phyloP scores from a whole-genome alignment of 1,140 invertebrate genomes.

The Euglossa dilemma region DNA sequence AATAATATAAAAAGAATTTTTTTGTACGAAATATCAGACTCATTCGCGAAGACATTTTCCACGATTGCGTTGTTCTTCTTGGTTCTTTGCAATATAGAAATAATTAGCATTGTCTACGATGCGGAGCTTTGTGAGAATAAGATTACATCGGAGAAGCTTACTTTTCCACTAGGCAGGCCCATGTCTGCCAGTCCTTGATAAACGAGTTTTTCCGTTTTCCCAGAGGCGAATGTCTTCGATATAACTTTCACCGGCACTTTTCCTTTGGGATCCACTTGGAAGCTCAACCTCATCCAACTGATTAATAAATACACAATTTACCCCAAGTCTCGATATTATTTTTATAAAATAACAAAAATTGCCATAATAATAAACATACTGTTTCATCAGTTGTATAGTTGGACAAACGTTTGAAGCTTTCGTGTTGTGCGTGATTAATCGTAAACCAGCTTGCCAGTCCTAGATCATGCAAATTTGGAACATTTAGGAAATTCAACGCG shows the following conservation, averaged over 20 bases:
- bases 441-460: constrained; percentile 95
- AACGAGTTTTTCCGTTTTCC: constrained; percentile 98
- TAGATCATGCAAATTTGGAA: constrained; percentile 78
- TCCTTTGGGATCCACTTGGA: constrained; percentile 95
- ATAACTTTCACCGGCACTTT: constrained; percentile 99
- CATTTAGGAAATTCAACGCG: neutral
- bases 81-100: no score
- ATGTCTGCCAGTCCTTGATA: constrained; percentile 98
- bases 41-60: neutral
- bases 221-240: constrained; percentile 98
- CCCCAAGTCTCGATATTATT: no score
- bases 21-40: no score
- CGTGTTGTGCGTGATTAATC: constrained; percentile 97
- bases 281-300: constrained; percentile 99
- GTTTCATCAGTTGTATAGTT: constrained; percentile 97
- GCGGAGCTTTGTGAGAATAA: neutral
- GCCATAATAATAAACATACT: constrained; percentile 89
- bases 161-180: constrained; percentile 96
- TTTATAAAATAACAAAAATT: neutral
- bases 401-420: constrained; percentile 98
- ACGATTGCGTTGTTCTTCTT: no score
- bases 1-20: no score
- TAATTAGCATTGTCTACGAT: neutral
- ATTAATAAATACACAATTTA: constrained; percentile 1
- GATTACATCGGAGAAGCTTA: constrained; percentile 73